Conservation (phyloP, 2,113 vertebrate species). For the Daboia siamensis region DNA sequence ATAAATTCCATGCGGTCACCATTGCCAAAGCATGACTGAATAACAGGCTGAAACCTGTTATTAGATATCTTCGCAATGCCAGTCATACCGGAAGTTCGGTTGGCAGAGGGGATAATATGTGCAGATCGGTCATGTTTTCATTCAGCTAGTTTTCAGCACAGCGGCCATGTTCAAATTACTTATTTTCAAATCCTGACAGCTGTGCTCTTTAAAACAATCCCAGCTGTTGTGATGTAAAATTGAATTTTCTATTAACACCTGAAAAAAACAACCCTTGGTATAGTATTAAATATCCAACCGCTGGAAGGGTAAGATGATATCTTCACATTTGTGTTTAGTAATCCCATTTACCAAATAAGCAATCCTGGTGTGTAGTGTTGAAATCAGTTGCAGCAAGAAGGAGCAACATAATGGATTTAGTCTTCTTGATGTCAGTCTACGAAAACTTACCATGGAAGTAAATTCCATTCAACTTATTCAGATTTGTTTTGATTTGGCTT, state of each 20-base stretch:
- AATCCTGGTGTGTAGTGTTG: background rate
- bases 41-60: background rate
- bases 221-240: constrained; percentile 60
- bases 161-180: constrained; percentile 52
- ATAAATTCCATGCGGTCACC: background rate
- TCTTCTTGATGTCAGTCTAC: constrained; percentile 6
- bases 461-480: background rate
- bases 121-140: constrained; percentile 40
- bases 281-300: constrained; percentile 48
- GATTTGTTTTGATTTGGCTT: background rate
- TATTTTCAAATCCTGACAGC: constrained; percentile 62
- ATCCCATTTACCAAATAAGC: constrained; percentile 27
- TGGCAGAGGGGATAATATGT: constrained; percentile 22
- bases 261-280: constrained; percentile 43
- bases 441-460: background rate
- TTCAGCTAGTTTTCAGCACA: constrained; percentile 46
- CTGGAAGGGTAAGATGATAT: constrained; percentile 44
- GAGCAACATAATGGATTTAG: constrained; percentile 9
- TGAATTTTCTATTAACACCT: constrained; percentile 65
- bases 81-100: constrained; percentile 15
- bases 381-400: constrained; percentile 34
- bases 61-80: background rate
- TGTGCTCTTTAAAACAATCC: constrained; percentile 58
- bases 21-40: background rate
- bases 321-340: constrained; percentile 28